Percentiles rank a stretch among this genome's conserved stretches.
These are phyloP conservation scores for Micoletzkya japonica DNA, from an alignment of 2,888 invertebrate genomes.

Conservation along the genomic window DNA sequence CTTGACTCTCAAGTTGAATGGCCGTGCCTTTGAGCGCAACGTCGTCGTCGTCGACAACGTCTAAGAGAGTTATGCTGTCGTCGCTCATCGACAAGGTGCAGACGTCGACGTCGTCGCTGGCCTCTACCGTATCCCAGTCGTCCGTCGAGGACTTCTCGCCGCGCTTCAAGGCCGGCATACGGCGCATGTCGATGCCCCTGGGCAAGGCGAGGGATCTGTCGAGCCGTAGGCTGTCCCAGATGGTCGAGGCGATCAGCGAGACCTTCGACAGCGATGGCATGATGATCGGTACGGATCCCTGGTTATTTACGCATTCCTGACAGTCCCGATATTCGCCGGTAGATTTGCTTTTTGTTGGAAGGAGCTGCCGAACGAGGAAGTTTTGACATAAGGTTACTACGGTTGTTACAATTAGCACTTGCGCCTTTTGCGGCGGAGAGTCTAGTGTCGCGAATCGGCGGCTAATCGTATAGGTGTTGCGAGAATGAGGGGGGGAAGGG, in stretches of 20 bases:
- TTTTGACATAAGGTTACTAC: too few relatives aligned
- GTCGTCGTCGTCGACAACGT: too few relatives aligned
- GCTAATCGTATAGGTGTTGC: too few relatives aligned
- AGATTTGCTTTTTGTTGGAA: background rate
- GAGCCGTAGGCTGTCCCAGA: constrained; percentile 43
- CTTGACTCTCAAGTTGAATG: background rate
- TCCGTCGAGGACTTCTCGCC: constrained; percentile 32
- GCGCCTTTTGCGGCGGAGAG: too few relatives aligned
- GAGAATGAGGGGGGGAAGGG: too few relatives aligned
- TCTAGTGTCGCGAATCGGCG: too few relatives aligned
- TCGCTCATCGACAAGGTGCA: constrained; percentile 46
- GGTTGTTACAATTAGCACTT: too few relatives aligned
- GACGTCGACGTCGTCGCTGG: constrained; percentile 46
- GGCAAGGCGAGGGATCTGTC: constrained; percentile 40
- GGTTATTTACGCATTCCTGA: background rate
- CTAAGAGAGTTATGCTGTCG: constrained; percentile 42
- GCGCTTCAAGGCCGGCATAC: constrained; percentile 30
- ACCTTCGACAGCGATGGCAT: constrained; percentile 44
- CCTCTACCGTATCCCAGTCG: constrained; percentile 45
- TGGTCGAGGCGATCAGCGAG: constrained; percentile 47
- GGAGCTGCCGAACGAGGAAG: too few relatives aligned
- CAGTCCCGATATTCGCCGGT: background rate
- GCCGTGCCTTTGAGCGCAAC: background rate
- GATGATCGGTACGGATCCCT: background rate
- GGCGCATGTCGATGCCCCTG: constrained; percentile 45